Evolutionary conservation across 1,140 invertebrate species (phyloP).

Genomic region (Formica exsecta): DNA sequence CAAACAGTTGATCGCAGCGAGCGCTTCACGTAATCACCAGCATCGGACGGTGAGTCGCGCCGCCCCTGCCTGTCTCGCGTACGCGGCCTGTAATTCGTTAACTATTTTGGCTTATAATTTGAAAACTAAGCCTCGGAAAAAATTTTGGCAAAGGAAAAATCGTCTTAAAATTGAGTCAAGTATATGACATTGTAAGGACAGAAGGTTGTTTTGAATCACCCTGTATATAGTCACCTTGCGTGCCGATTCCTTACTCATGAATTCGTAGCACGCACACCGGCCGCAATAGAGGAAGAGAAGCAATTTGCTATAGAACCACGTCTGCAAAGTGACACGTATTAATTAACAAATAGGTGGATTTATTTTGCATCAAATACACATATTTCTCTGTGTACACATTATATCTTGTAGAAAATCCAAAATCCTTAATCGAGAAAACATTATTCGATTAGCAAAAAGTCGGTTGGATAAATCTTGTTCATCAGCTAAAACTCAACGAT

Average conservation of each 20-base stretch:
- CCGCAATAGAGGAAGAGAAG: slow-evolving; percentile 34
- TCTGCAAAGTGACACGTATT: slow-evolving; percentile 8
- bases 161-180: too few species aligned
- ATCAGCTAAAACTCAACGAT: background rate
- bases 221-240: slow-evolving; percentile 43
- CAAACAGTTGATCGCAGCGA: too few species aligned
- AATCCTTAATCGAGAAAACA: background rate
- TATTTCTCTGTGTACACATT: background rate
- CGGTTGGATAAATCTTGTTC: background rate
- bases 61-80: too few species aligned
- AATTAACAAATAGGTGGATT: slow-evolving; percentile 35
- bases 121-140: too few species aligned
- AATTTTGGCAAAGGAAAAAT: too few species aligned
- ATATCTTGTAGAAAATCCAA: background rate
- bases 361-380: slow-evolving; percentile 11
- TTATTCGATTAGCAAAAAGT: background rate
- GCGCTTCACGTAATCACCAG: too few species aligned
- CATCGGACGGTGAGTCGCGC: too few species aligned
- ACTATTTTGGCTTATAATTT: too few species aligned
- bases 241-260: slow-evolving; percentile 23
- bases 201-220: too few species aligned
- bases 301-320: slow-evolving; percentile 32
- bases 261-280: slow-evolving; percentile 38
- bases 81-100: too few species aligned
- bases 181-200: too few species aligned